phyloP scores from a whole-genome alignment of 2,113 vertebrate species.

The Erythrolamprus reginae region DNA sequence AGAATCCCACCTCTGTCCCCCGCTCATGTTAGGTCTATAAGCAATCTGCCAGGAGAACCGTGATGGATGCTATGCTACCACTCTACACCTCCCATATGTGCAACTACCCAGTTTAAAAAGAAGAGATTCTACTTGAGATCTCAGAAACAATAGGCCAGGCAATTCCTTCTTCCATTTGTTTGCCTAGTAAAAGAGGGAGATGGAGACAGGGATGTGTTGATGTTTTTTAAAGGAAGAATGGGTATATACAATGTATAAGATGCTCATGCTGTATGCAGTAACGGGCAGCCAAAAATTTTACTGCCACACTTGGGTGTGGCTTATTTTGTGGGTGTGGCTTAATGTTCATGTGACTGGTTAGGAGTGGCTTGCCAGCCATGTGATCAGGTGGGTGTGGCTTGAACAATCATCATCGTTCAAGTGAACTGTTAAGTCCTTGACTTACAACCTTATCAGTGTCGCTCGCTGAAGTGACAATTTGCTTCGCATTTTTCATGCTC shows the following conservation, averaged over 20 bases:
- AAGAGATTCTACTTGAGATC: background rate
- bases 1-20: background rate
- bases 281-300: no score
- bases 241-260: background rate
- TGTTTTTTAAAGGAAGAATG: background rate
- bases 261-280: background rate
- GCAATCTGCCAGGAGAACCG: background rate
- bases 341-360: no score
- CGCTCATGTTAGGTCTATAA: background rate
- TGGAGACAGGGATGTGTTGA: background rate
- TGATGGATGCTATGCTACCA: background rate
- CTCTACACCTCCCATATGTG: background rate
- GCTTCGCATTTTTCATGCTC: no score
- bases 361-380: no score
- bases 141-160: background rate
- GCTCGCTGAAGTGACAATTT: no score
- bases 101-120: background rate
- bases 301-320: no score
- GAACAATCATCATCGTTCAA: no score
- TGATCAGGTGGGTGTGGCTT: no score
- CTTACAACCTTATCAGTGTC: no score
- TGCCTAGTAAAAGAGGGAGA: background rate
- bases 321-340: no score
- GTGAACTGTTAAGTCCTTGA: no score
- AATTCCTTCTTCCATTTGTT: background rate